Base-by-base conservation (phyloP, 1,140 invertebrate species). In the Drosophila rhopaloa region DNA sequence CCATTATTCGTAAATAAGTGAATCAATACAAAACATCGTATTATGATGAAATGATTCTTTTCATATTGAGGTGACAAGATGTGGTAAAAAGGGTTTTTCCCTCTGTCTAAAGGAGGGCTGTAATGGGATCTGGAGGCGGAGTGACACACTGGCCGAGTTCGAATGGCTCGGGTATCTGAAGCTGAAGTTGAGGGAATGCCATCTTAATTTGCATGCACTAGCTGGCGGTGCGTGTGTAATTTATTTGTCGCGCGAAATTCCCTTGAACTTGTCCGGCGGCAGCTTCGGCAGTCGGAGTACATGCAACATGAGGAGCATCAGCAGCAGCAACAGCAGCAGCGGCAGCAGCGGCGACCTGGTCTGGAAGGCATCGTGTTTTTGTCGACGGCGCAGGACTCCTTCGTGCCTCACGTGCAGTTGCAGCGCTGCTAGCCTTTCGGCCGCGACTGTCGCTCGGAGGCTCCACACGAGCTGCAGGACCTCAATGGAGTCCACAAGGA, bases 131-230 rank as follows among this genome's bases (percentile, higher is more conserved):
- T 10, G 24, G 27, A 16, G 50, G 14, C 9, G 8, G 14, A 14
- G 32, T 77, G 75, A 77, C 75, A 77, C 57, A 77, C 56, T 77
- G 75, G 56, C 74, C 75, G 75, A 70, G 48, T 78, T 77, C 43
- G 13, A 76, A 27, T 54, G 32, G 5, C 37, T 41, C 16, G 9
- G 27, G 38, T 14, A 24, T 9, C 38, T 48, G 44, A 8, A 14
- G 35, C 1, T 32, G 32, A 27, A 44, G 61, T 24, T 19, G 40
- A 11, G 53, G 10, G 41, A 29, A 32, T 43, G 55, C 56, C 78
- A 81, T 76, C 78, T 81, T 81, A 76, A 81, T 81, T 81, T 81
- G 78, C 72, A 71, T 81, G 79, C 78, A 62, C 56, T 70, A 50
- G 77, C 46, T 71, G 67, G 58, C 56, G 78, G 78, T 48, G 71